Evolutionary conservation across 2,888 invertebrate genomes (phyloP).

Genomic region (Metacarcinus magister): DNA sequence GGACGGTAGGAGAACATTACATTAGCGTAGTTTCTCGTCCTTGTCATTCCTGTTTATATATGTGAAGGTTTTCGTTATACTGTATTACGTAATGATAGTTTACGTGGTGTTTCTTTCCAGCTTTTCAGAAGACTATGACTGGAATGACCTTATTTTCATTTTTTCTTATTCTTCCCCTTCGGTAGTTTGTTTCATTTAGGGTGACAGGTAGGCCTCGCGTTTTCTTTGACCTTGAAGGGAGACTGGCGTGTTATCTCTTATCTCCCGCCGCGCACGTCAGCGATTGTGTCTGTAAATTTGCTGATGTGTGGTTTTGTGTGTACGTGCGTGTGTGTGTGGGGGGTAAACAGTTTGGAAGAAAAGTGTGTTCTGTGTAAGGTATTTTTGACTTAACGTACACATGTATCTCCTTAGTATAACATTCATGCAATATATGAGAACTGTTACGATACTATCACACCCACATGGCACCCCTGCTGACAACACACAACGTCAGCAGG

Average conservation of each 20-base stretch:
- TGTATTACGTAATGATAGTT: neutral
- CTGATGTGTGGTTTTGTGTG: neutral
- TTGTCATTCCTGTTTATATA: neutral
- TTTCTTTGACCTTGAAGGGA: neutral
- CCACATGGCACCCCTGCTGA: neutral
- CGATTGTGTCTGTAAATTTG: slow-evolving; percentile 26
- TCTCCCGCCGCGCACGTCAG: neutral
- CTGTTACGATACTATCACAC: neutral
- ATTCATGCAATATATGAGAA: neutral
- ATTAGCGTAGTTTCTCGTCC: neutral
- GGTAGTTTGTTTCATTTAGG: neutral
- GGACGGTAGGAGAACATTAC: neutral
- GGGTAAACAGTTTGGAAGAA: neutral
- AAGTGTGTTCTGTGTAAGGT: neutral
- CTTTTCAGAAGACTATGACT: neutral
- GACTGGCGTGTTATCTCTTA: slow-evolving; percentile 22
- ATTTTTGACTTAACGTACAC: neutral
- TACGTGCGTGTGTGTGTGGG: neutral
- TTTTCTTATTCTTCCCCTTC: neutral
- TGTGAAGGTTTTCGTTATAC: neutral
- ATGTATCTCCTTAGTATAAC: neutral
- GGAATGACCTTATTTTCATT: neutral
- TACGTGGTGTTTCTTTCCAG: neutral
- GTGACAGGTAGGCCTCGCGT: neutral
- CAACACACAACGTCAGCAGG: neutral